Evolutionary conservation across 2,113 vertebrate species (phyloP), one percentile per base, ranked within the genome.

Genomic region (Malurus alboscapulatus): DNA sequence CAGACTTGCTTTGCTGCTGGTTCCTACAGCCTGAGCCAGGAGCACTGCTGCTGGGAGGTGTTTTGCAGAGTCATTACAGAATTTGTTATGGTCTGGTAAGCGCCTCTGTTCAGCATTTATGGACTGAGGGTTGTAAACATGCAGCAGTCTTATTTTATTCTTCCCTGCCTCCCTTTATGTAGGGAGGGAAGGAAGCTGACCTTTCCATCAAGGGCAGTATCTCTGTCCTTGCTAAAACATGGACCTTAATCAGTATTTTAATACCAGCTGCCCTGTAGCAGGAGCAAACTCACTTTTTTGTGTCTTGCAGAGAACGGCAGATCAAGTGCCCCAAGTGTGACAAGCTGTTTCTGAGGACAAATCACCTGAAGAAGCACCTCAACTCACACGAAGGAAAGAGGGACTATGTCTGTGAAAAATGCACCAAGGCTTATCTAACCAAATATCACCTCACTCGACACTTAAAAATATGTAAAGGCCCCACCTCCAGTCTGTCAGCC

Each of bases 381-480:
- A 99, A 99, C 95, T 99, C 99, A 68, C 99, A 99, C 12, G 98
- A 99, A 95, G 99, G 99, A 74, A 99, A 98, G 47, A 96, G 99
- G 74, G 99, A 99, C 97, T 99, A 99, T 93, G 98, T 99, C 87
- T 99, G 99, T 92, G 99, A 99, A 95, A 99, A 99, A 92, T 99
- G 99, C 92, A 98, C 98, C 84, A 99, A 99, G 96, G 99, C 98
- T 87, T 99, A 99, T 80, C 98, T 99, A 92, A 99, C 99, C 88
- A 99, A 99, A 91, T 99, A 99, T 62, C 99, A 99, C 96, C 99
- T 99, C 91, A 99, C 99, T 12, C 98, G 99, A 24, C 99, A 99
- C 97, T 98, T 99, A 83, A 99, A 99, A 97, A 99, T 99, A 95
- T 99, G 99, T 97, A 99, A 99, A 97, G 99, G 99, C 19, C 99